Conservation (phyloP, 2,797 vertebrate species). For the Tamandua tetradactyla region DNA sequence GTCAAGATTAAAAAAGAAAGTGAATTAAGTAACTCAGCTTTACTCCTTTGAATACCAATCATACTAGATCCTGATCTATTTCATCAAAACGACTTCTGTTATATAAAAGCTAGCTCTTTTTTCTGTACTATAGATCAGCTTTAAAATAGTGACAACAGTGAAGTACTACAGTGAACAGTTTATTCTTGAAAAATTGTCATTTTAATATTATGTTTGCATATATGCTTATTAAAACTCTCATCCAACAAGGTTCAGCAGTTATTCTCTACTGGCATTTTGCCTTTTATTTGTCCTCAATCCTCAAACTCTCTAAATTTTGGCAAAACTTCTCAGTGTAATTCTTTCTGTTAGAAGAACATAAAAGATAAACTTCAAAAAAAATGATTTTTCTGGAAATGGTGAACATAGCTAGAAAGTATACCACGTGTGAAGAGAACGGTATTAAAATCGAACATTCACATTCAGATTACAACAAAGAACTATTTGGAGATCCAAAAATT, state of each 20-base stretch:
- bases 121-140: not conserved
- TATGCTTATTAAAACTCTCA: constrained; percentile 28
- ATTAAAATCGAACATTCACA: constrained; percentile 68
- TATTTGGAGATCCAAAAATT: constrained; percentile 66
- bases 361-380: constrained; percentile 30
- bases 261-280: not conserved
- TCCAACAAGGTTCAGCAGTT: not conserved
- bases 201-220: not conserved
- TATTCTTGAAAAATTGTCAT: not conserved
- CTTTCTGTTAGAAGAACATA: not conserved
- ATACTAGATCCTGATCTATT: not conserved
- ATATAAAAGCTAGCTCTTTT: not conserved
- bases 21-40: constrained; percentile 33
- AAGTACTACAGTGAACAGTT: not conserved
- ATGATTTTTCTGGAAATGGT: not conserved
- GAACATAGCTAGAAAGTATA: constrained; percentile 30
- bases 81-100: not conserved
- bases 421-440: constrained; percentile 1
- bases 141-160: not conserved
- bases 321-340: not conserved
- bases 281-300: not conserved
- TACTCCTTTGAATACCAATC: not conserved
- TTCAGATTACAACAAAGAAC: constrained; percentile 72
- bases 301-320: not conserved
- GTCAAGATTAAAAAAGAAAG: constrained; percentile 36